A percentile compares a stretch with the other conserved stretches of the same genome.
Evolutionary conservation across 2,797 vertebrate genomes (phyloP).

Genomic region (Helarctos malayanus): DNA sequence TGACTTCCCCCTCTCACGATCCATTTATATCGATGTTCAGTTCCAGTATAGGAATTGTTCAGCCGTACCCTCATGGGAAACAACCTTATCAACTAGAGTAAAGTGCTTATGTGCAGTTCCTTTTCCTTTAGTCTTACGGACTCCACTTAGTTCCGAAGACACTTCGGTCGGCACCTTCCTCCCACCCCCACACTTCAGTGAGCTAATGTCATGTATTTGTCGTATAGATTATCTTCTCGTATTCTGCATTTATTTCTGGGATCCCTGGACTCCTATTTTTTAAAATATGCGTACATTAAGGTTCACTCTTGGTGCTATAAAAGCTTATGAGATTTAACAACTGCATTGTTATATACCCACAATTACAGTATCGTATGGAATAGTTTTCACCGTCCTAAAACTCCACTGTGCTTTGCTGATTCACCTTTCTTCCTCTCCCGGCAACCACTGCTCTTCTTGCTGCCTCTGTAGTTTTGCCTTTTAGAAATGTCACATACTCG

Average conservation of each 20-base stretch:
- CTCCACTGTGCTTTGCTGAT: neutral
- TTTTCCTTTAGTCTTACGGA: neutral
- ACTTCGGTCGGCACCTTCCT: neutral
- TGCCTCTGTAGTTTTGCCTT: neutral
- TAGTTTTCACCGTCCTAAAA: neutral
- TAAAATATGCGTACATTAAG: neutral
- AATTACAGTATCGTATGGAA: neutral
- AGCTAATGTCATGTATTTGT: neutral
- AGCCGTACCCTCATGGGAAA: neutral
- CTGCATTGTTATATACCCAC: neutral
- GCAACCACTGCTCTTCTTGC: neutral
- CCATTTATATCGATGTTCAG: neutral
- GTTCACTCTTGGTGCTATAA: neutral
- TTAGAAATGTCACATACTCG: neutral
- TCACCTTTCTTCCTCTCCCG: neutral
- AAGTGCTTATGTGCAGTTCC: neutral
- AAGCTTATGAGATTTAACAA: neutral
- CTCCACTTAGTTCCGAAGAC: neutral
- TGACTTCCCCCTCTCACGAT: neutral
- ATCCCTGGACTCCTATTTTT: neutral
- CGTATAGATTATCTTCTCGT: neutral
- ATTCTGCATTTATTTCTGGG: neutral
- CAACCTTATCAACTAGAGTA: neutral
- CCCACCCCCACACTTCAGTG: neutral
- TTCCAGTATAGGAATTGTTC: neutral